Evolutionary conservation across 2,113 vertebrate species (phyloP).

Genomic region (Etheostoma cragini): DNA sequence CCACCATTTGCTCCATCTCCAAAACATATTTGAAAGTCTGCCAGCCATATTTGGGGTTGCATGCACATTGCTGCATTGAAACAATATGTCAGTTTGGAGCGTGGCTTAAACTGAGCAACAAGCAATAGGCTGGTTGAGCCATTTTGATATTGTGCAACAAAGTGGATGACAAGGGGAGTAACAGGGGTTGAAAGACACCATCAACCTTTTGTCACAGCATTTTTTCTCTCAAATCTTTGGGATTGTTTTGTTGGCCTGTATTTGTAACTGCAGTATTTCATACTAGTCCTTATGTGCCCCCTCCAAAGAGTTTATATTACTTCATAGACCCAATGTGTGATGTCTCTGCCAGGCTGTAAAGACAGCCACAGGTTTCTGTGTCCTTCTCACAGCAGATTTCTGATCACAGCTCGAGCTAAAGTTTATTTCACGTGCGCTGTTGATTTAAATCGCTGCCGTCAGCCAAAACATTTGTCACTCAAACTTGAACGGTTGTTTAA

Average conservation of each 20-base stretch:
- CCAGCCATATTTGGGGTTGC: conserved; percentile 78
- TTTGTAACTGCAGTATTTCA: conserved; percentile 31
- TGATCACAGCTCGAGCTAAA: neutral
- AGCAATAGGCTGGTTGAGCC: conserved; percentile 43
- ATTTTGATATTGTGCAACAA: conserved; percentile 55
- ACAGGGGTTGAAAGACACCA: conserved; percentile 41
- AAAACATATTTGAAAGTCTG: conserved; percentile 77
- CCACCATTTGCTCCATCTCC: conserved; percentile 68
- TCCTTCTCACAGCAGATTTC: conserved; percentile 1
- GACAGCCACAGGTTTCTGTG: conserved; percentile 1
- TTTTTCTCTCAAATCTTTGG: conserved; percentile 43
- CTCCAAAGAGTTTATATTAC: conserved; percentile 38
- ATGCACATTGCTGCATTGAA: conserved; percentile 61
- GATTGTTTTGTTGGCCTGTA: conserved; percentile 46
- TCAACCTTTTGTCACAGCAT: conserved; percentile 29
- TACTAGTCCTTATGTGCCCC: conserved; percentile 33
- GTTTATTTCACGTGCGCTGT: neutral
- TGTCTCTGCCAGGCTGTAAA: conserved; percentile 51
- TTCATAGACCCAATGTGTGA: conserved; percentile 23
- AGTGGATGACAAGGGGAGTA: conserved; percentile 60
- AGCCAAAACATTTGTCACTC: conserved; percentile 9
- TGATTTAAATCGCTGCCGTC: conserved; percentile 30
- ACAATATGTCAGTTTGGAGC: conserved; percentile 76
- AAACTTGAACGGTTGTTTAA: conserved; percentile 14
- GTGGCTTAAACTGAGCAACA: conserved; percentile 67